These are phyloP conservation scores for Bryconaethiops microstoma DNA, from an alignment of 2,797 vertebrate genomes.

Conservation along the genomic window DNA sequence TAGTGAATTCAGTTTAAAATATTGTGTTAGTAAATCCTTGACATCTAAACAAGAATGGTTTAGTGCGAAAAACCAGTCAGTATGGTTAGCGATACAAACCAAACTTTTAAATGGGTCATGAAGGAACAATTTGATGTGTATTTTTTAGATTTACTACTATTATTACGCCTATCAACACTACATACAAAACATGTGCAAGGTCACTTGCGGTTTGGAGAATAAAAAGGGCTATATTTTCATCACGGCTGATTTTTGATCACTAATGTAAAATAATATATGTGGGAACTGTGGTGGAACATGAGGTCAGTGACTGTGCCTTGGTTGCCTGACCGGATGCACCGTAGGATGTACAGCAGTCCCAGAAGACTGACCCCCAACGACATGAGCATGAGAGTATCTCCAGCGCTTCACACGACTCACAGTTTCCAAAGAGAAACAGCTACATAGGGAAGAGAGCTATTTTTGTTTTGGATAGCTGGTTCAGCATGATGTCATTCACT, in stretches of 20 bases:
- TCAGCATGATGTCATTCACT: not conserved
- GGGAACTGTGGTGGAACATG: not conserved
- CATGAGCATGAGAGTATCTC: not conserved
- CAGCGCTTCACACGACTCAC: not conserved
- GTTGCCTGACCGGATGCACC: not conserved
- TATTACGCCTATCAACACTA: no score
- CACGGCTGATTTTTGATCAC: not conserved
- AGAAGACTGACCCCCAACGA: not conserved
- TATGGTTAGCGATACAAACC: no score
- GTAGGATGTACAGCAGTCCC: not conserved
- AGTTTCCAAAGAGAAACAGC: conserved; percentile 1
- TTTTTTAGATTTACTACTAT: no score
- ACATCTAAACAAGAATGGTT: no score
- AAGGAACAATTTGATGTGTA: no score
- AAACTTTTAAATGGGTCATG: no score
- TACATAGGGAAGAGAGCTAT: not conserved
- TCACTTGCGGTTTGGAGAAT: no score
- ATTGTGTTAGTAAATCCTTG: no score
- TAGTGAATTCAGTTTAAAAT: no score
- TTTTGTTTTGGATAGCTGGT: not conserved
- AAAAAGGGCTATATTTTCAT: no score
- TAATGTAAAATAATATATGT: not conserved
- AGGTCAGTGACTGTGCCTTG: not conserved
- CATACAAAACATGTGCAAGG: no score
- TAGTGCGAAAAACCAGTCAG: no score